Base-by-base conservation (phyloP, 2,888 invertebrate genomes). In the Microctonus brassicae region DNA sequence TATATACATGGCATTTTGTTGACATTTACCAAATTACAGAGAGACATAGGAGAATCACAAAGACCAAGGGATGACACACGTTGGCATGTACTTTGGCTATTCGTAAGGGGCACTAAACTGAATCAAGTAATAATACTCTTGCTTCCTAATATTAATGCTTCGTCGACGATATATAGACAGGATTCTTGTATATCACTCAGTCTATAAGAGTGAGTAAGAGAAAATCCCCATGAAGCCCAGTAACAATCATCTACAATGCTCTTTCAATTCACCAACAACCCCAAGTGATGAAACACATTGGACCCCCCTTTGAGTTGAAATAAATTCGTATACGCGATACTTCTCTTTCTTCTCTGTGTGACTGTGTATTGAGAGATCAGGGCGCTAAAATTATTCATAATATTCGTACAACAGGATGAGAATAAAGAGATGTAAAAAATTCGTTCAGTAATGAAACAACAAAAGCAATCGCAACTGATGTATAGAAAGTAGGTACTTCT, bases 1-100 rank as follows among this genome's bases (percentile, higher is more conserved):
- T 69, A 72, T 69, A 72, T 74, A 58, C 74, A 80, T 81, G 84
- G 80, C 81, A 81, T 83, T 85, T 83, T 81, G 81, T 80, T 83
- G 82, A 83, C 81, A 85, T 85, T 85, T 84, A 84, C 82, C 78
- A 84, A 85, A 85, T 85, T 85, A 83, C 83, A 81, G 76, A 78
- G 79, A 80, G 79, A 73, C 77, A 57, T 47, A 36, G 42, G 36
- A 29, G 36, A 47, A 17, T 36, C 39, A 57, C 69, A 65, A 69
- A 74, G 39, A 53, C 39, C 67, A 52, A 64, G 65, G 74, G 47
- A 24, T 7, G 52, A 22, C 20, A 47, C 52, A 22, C 24, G 62
- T 39, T 36, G 36, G 42, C 29, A 34, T 61, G 39, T 33, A 29
- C 29, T 33, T 22, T 13, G 65, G 64, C 67, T n/a, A n/a, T n/a